These are phyloP conservation scores for Tipula confusa DNA, from an alignment of 2,888 invertebrate species.

Conservation along the genomic window DNA sequence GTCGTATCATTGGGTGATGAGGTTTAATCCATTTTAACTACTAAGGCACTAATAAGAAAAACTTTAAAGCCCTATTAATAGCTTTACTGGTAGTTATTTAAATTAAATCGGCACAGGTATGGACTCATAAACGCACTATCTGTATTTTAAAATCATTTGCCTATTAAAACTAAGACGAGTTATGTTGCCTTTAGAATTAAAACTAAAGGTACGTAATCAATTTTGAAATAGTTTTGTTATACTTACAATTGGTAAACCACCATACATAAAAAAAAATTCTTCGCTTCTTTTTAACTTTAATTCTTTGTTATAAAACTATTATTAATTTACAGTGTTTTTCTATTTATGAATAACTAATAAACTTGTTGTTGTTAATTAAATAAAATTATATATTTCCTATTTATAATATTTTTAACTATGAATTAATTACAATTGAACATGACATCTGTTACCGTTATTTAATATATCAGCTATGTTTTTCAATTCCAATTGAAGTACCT, in stretches of 20 bases:
- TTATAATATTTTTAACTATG: neutral
- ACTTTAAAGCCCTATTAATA: too few relatives aligned
- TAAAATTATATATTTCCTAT: neutral
- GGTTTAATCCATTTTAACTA: too few relatives aligned
- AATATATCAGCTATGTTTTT: neutral
- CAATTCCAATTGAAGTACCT: neutral
- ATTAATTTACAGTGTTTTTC: neutral
- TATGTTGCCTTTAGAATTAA: neutral
- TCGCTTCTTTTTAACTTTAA: neutral
- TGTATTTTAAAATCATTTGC: neutral
- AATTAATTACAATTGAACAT: slow-evolving; percentile 26
- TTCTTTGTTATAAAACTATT: neutral
- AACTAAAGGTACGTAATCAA: neutral
- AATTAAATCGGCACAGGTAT: neutral
- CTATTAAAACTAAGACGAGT: too few relatives aligned
- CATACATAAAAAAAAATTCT: neutral
- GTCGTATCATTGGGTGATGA: too few relatives aligned
- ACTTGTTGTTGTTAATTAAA: neutral
- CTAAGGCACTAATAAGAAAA: too few relatives aligned
- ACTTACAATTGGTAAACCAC: neutral
- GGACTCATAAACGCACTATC: neutral
- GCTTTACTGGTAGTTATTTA: too few relatives aligned
- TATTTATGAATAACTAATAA: neutral
- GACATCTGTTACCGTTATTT: neutral
- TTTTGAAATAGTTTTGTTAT: too few relatives aligned